These are phyloP conservation scores for Pristionchus fissidentatus DNA, from an alignment of 2,888 invertebrate genomes.

Conservation along the genomic window DNA sequence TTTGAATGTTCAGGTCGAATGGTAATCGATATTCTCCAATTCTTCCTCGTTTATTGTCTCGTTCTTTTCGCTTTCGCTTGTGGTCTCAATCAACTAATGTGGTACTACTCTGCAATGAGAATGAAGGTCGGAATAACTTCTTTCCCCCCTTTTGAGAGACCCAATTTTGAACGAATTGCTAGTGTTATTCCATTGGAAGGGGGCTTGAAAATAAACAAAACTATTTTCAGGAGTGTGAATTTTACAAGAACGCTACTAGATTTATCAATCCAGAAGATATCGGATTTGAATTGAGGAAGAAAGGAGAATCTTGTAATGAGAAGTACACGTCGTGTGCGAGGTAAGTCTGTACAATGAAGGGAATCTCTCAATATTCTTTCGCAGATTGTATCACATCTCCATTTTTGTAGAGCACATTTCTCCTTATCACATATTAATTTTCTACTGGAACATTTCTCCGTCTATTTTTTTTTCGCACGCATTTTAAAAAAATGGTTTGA, in stretches of 20 bases:
- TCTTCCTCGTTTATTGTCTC: conserved; percentile 89
- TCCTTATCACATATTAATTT: too few species aligned
- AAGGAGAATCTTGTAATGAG: conserved; percentile 75
- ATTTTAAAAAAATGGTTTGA: too few species aligned
- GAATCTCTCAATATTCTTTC: neutral
- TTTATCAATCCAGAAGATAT: neutral
- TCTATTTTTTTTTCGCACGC: too few species aligned
- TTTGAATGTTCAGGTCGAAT: conserved; percentile 76
- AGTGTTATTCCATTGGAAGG: neutral
- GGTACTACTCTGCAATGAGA: conserved; percentile 81
- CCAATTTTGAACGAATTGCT: neutral
- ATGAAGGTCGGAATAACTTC: neutral
- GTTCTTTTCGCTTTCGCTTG: conserved; percentile 93
- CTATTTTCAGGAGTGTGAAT: conserved; percentile 52
- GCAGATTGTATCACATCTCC: too few species aligned
- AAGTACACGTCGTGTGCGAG: conserved; percentile 77
- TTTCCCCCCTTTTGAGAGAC: neutral
- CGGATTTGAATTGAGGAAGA: conserved; percentile 50
- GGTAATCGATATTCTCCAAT: conserved; percentile 89
- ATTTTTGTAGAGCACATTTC: neutral
- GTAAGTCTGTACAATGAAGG: conserved; percentile 68
- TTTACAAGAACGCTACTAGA: neutral
- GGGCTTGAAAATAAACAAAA: neutral
- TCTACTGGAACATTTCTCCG: too few species aligned
- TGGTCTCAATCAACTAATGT: conserved; percentile 89